Evolutionary conservation across 2,113 vertebrate species (phyloP).

Genomic region (Rattus rattus): DNA sequence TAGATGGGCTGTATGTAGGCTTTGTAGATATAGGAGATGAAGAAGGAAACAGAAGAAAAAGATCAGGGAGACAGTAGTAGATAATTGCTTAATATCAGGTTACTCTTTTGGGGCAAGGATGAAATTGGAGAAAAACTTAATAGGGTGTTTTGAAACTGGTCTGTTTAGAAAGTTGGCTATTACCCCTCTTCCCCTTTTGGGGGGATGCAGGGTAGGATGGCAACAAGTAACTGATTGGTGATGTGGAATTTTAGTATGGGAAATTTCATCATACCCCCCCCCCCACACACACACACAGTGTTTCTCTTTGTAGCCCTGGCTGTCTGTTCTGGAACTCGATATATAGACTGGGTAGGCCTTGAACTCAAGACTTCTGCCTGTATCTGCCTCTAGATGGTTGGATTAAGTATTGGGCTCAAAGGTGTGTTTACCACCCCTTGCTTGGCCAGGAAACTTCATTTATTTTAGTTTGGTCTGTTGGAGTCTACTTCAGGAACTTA

Average conservation of each 20-base stretch:
- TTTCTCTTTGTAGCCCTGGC: not conserved
- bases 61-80: not conserved
- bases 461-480: not conserved
- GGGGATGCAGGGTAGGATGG: not conserved
- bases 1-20: not conserved
- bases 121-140: not conserved
- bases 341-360: not conserved
- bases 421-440: not conserved
- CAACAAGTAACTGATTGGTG: not conserved
- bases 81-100: not conserved
- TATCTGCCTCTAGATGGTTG: not conserved
- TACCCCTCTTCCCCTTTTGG: not conserved
- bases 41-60: not conserved
- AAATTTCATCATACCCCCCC: not conserved
- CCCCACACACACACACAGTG: not conserved
- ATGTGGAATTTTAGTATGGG: not conserved
- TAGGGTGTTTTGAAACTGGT: not conserved
- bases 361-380: not conserved
- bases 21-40: not conserved
- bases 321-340: not conserved
- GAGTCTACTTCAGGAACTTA: not conserved
- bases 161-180: not conserved
- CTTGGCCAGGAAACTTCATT: not conserved
- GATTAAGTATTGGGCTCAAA: not conserved
- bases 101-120: not conserved